Evolutionary conservation across 2,888 invertebrate species (phyloP).

Genomic region (Xestia rhomboidea): DNA sequence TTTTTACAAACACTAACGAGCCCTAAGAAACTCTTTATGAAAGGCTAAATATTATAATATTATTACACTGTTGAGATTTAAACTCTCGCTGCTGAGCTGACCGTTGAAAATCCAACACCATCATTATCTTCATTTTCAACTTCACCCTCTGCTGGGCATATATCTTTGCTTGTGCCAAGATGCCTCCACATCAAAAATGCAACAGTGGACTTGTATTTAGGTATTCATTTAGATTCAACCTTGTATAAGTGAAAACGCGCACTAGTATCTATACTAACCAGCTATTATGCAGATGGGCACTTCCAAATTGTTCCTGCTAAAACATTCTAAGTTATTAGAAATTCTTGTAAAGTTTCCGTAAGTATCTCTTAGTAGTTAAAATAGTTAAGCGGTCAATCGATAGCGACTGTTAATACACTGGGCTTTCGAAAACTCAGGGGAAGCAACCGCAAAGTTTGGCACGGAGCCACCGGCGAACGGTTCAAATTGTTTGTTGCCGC

Average conservation of each 20-base stretch:
- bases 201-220: not conserved
- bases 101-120: not conserved
- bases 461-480: constrained; percentile 65
- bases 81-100: not conserved
- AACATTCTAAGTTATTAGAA: constrained; percentile 63
- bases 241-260: not conserved
- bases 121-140: too few relatives aligned
- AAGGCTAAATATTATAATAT: not conserved
- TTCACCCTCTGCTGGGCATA: too few relatives aligned
- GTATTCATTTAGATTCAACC: not conserved
- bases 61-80: not conserved
- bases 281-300: not conserved
- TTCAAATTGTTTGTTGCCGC: constrained; percentile 63
- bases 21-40: not conserved
- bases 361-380: constrained; percentile 64
- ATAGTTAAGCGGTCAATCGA: constrained; percentile 69
- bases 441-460: constrained; percentile 69
- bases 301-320: constrained; percentile 45
- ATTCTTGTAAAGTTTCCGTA: constrained; percentile 59
- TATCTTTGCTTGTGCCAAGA: too few relatives aligned
- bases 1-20: not conserved
- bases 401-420: constrained; percentile 62
- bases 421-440: constrained; percentile 50
- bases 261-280: not conserved
- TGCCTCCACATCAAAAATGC: too few relatives aligned